phyloP scores from a whole-genome alignment of 2,113 vertebrate species.

The Engystomops pustulosus region DNA sequence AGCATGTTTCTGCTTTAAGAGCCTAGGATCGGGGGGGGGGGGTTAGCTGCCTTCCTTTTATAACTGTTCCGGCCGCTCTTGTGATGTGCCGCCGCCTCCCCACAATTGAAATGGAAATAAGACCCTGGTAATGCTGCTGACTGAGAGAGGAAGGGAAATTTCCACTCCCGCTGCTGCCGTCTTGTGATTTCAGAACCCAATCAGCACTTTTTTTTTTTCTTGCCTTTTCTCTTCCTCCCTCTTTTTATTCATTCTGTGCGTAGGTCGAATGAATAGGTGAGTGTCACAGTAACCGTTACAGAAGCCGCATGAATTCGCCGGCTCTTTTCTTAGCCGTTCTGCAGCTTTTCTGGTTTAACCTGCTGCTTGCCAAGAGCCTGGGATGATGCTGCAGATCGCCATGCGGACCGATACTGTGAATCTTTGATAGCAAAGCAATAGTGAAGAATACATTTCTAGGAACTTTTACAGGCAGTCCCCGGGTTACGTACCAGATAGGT shows the following conservation, averaged over 20 bases:
- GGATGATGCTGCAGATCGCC: too few species aligned
- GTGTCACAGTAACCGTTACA: conserved; percentile 56
- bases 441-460: too few species aligned
- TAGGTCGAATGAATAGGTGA: conserved; percentile 57
- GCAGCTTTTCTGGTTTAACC: conserved; percentile 41
- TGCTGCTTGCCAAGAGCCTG: conserved; percentile 6
- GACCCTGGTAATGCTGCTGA: conserved; percentile 63
- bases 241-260: conserved; percentile 52
- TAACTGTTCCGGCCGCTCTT: conserved; percentile 62
- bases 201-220: conserved; percentile 60
- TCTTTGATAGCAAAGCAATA: too few species aligned
- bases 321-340: conserved; percentile 15
- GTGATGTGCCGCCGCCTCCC: conserved; percentile 62
- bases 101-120: conserved; percentile 74
- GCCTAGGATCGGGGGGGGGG: conserved; percentile 7
- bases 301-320: conserved; percentile 52
- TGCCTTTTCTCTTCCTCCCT: conserved; percentile 42
- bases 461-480: too few species aligned
- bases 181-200: conserved; percentile 63
- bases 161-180: conserved; percentile 71
- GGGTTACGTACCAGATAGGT: too few species aligned
- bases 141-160: conserved; percentile 76
- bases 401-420: too few species aligned
- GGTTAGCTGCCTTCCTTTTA: conserved; percentile 37
- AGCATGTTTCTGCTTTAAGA: conserved; percentile 59